A percentile compares a stretch with the other conserved stretches of the same genome.
Conservation (phyloP, 2,113 vertebrate species). For the Narcine bancroftii region DNA sequence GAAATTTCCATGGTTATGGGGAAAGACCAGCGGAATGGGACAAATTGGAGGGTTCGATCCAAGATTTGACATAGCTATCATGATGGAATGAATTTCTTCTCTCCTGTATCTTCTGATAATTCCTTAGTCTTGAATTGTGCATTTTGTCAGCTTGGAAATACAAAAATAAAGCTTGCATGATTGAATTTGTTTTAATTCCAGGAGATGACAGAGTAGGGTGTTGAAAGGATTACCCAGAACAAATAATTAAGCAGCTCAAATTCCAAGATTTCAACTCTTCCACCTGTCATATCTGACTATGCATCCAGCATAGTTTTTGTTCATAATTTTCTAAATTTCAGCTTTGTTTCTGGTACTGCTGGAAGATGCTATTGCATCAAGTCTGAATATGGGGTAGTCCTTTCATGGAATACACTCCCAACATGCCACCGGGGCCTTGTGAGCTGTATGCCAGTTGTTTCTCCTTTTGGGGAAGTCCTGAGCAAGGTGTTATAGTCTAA, state of each 20-base stretch:
- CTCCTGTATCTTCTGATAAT: too few species aligned
- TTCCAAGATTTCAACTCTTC: neutral
- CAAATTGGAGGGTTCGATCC: neutral
- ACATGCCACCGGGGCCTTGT: too few species aligned
- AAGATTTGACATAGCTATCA: neutral
- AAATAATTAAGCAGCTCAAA: neutral
- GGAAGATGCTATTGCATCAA: too few species aligned
- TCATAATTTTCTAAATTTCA: too few species aligned
- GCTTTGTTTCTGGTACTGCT: too few species aligned
- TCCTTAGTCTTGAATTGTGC: neutral
- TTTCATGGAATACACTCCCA: too few species aligned
- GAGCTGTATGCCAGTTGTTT: too few species aligned
- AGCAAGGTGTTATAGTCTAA: too few species aligned
- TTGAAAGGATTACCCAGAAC: neutral
- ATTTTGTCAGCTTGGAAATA: neutral
- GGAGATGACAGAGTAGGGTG: neutral
- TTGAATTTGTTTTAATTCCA: neutral
- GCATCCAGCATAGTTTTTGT: neutral
- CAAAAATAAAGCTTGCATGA: neutral
- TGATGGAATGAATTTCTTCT: neutral
- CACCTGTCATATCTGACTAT: neutral
- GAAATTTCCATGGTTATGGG: neutral
- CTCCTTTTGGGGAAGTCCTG: too few species aligned
- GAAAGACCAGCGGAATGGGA: neutral
- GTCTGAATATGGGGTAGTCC: too few species aligned